These are phyloP conservation scores for Oxyruncus cristatus DNA, from an alignment of 2,113 vertebrate species.

Conservation along the genomic window DNA sequence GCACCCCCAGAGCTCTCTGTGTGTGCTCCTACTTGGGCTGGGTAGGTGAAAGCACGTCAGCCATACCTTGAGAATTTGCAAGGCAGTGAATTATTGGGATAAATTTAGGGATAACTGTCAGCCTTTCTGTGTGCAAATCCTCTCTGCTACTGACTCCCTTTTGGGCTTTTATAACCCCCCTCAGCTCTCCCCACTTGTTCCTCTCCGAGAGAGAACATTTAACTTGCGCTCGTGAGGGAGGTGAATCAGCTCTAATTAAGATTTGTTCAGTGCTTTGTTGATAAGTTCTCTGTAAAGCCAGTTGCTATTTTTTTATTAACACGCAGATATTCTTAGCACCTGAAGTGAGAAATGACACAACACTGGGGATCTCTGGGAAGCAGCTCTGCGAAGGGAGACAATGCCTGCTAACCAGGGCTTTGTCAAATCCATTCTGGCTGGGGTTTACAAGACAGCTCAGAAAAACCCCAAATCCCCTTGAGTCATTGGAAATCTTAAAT, in stretches of 20 bases:
- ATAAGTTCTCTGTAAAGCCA: neutral
- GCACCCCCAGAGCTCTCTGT: neutral
- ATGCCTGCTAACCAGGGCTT: neutral
- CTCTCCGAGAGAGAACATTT: neutral
- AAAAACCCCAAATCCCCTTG: neutral
- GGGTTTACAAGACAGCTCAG: neutral
- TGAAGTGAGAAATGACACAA: slow-evolving; percentile 17
- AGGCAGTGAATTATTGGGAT: neutral
- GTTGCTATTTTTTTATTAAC: slow-evolving; percentile 18
- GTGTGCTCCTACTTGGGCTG: neutral
- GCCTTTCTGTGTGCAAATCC: neutral
- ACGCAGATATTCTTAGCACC: slow-evolving; percentile 2
- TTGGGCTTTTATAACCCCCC: neutral
- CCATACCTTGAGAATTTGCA: neutral
- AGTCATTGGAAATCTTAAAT: neutral
- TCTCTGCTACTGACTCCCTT: neutral
- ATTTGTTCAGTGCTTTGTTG: neutral
- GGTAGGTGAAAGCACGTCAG: neutral
- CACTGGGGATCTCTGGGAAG: slow-evolving; percentile 20
- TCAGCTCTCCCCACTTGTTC: neutral
- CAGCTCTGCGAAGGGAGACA: neutral
- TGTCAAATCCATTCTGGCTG: neutral
- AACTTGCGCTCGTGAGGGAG: neutral
- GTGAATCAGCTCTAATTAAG: slow-evolving; percentile 41
- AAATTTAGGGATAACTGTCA: neutral